Base-by-base conservation (phyloP, 1,140 invertebrate genomes). In the Caerostris darwini region DNA sequence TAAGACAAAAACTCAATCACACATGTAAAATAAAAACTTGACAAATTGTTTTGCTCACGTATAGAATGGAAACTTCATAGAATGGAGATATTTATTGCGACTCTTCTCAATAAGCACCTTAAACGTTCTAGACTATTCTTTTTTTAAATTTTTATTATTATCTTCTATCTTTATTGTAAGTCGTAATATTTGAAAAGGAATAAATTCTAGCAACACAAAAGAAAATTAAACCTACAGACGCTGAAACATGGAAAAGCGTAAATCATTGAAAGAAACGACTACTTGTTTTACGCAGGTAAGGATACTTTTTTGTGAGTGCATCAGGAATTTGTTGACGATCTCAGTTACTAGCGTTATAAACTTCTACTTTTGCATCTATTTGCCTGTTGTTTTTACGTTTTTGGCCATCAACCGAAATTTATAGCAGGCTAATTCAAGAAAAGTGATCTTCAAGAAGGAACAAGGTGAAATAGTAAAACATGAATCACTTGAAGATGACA, bases 161-260 rank as follows among this genome's bases (percentile, higher is more conserved):
- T 14, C 50, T 58, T 8, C 54, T 58, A 19, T 85, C 58, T 64
- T 77, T 77, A 77, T 77, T 85, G 14, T 17, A 85, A 19, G n/a
- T 17, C 58, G 5, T 85, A n/a, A 34, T 85, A 57, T 17, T 59
- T 85, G 12, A 8, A n/a, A 19, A 19, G 54, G 57, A 85, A 85
- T 58, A 85, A 85, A 85, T 85, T 85, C 56, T n/a, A 58, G 54
- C 56, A 34, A 85, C 56, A 85, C 82, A 85, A 85, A 85, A 85
- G 82, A 59, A 12, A 85, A 34, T 85, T 34, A 81, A 12, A 81
- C 50, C 53, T 81, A 34, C 71, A 81, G 71, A 81, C 71, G 71
- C 82, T 59, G 12, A 85, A 85, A 59, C 56, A 85, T 59, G 17
- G 34, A 85, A 58, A 59, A 8, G 19, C 82, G 10, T 85, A 85